Percentiles rank a stretch among this genome's conserved stretches.
phyloP scores from a whole-genome alignment of 1,140 invertebrate species.

The Musca domestica region DNA sequence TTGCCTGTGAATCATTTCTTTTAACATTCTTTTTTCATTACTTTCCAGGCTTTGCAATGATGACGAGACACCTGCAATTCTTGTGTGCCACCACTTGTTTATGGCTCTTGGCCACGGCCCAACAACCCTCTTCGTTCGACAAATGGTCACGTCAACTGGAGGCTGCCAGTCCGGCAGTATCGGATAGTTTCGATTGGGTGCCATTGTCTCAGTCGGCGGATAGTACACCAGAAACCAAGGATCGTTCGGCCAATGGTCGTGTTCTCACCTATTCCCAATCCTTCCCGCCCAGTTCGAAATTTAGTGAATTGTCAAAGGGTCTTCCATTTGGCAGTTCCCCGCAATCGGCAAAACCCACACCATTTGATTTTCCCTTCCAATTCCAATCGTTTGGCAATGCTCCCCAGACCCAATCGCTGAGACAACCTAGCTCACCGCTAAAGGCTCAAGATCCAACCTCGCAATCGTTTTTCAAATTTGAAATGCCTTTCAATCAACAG shows the following conservation, averaged over 20 bases:
- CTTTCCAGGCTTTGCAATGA: slow-evolving; percentile 43
- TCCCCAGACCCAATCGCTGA: slow-evolving; percentile 1
- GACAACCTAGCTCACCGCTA: slow-evolving; percentile 20
- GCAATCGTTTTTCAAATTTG: slow-evolving; percentile 52
- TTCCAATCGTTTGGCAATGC: slow-evolving; percentile 40
- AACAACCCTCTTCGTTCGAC: slow-evolving; percentile 29
- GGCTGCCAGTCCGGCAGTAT: slow-evolving; percentile 31
- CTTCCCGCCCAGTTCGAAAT: slow-evolving; percentile 43
- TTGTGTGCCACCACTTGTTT: slow-evolving; percentile 30
- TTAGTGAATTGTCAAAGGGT: slow-evolving; percentile 41
- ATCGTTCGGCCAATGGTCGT: slow-evolving; percentile 46
- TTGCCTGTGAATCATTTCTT: too few species aligned
- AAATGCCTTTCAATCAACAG: slow-evolving; percentile 48
- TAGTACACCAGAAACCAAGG: slow-evolving; percentile 30
- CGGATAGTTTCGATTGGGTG: slow-evolving; percentile 45
- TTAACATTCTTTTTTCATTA: neutral
- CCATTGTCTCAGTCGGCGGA: slow-evolving; percentile 40
- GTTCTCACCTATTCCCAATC: slow-evolving; percentile 50
- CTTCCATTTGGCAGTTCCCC: slow-evolving; percentile 15
- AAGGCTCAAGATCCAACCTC: slow-evolving; percentile 44
- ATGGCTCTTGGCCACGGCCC: slow-evolving; percentile 31
- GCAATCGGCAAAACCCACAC: slow-evolving; percentile 21
- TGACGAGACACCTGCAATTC: slow-evolving; percentile 43
- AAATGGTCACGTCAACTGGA: slow-evolving; percentile 51
- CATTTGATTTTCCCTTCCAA: slow-evolving; percentile 46